Evolutionary conservation across 2,888 invertebrate genomes (phyloP).

Genomic region (Lampropteryx suffumata): DNA sequence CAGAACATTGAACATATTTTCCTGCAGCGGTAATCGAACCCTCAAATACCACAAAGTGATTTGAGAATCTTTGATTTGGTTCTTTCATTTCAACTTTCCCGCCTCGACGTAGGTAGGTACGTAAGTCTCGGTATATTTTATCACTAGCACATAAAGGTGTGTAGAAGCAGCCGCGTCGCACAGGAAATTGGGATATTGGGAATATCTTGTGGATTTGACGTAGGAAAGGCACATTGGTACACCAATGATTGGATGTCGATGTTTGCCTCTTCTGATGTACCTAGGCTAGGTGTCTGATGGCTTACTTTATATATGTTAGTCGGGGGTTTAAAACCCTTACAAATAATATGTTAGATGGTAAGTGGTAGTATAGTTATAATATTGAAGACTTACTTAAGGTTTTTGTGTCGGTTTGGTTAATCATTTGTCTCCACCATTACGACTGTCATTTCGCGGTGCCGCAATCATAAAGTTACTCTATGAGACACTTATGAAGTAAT

Average conservation of each 20-base stretch:
- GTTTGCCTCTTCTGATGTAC: conserved; percentile 11
- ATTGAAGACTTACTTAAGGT: too few relatives aligned
- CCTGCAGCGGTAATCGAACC: too few relatives aligned
- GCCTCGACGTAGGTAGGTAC: too few relatives aligned
- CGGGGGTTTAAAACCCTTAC: background rate
- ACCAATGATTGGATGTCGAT: conserved; percentile 33
- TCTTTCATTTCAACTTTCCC: background rate
- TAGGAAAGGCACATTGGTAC: conserved; percentile 1
- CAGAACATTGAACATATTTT: too few relatives aligned
- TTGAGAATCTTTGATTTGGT: too few relatives aligned
- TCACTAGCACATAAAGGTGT: conserved; percentile 39
- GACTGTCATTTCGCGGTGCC: background rate
- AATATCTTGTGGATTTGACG: conserved; percentile 60
- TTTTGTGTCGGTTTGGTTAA: too few relatives aligned
- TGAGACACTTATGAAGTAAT: conserved; percentile 11
- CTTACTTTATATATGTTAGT: background rate
- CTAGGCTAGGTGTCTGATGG: conserved; percentile 10
- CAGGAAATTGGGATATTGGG: conserved; percentile 61
- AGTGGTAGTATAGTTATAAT: too few relatives aligned
- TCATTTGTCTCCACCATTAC: background rate
- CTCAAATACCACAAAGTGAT: too few relatives aligned
- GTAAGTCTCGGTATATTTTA: conserved; percentile 50
- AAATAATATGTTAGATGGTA: too few relatives aligned
- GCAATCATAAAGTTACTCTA: background rate
- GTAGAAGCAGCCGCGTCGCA: conserved; percentile 39